These are phyloP conservation scores for Heterochromis multidens DNA, from an alignment of 2,113 vertebrate species.

Conservation along the genomic window DNA sequence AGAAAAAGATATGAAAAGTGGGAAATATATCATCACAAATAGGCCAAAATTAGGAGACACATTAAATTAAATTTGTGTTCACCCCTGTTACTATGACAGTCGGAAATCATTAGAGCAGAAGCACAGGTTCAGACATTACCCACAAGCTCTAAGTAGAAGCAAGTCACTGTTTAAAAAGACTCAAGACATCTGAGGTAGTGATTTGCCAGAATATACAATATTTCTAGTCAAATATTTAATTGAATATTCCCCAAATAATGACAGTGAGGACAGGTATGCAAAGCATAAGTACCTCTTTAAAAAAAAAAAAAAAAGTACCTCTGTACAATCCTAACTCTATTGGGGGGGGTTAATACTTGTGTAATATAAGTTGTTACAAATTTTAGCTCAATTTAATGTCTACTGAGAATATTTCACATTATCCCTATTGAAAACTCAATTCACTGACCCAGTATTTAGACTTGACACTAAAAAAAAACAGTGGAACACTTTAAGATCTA, in stretches of 20 bases:
- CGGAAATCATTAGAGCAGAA: background rate
- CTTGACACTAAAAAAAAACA: background rate
- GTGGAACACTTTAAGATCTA: background rate
- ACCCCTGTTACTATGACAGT: background rate
- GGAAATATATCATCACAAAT: background rate
- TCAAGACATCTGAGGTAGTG: background rate
- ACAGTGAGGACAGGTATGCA: background rate
- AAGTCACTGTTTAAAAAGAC: background rate
- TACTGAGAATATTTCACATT: background rate
- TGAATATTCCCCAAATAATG: background rate
- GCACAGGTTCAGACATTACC: background rate
- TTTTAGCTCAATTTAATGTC: background rate
- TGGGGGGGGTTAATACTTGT: background rate
- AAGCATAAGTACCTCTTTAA: background rate
- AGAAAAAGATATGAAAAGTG: background rate
- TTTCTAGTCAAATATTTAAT: background rate
- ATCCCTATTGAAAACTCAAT: background rate
- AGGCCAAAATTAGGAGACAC: background rate
- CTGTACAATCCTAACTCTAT: background rate
- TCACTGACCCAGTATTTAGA: background rate
- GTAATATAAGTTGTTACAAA: background rate
- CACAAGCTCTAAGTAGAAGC: background rate
- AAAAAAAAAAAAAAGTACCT: background rate
- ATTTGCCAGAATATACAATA: background rate
- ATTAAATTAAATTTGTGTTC: background rate